Percentiles rank a stretch among this genome's conserved stretches.
phyloP scores from a whole-genome alignment of 2,797 vertebrate genomes.

The Botia almorhae region DNA sequence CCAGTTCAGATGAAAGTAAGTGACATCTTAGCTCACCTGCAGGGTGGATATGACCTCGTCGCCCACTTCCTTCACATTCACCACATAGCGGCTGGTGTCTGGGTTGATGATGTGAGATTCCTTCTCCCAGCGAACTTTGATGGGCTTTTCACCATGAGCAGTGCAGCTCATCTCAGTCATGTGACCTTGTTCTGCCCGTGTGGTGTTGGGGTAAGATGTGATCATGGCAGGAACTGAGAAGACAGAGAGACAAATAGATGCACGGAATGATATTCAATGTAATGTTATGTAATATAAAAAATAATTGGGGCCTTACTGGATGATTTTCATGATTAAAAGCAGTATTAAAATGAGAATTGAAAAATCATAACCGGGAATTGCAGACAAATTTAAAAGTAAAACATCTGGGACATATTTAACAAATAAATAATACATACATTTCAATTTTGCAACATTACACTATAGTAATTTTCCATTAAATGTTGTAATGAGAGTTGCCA shows the following conservation, averaged over 20 bases:
- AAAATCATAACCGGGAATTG: too few species aligned
- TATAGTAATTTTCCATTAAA: too few species aligned
- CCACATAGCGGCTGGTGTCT: conserved; percentile 94
- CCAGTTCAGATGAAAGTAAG: background rate
- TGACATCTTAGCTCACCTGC: conserved; percentile 78
- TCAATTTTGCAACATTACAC: too few species aligned
- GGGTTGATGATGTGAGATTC: conserved; percentile 98
- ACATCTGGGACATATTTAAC: too few species aligned
- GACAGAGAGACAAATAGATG: background rate
- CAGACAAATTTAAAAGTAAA: too few species aligned
- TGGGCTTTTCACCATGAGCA: conserved; percentile 96
- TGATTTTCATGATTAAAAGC: too few species aligned
- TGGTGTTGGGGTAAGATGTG: conserved; percentile 97
- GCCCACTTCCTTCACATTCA: conserved; percentile 92
- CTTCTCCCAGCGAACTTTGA: conserved; percentile 99
- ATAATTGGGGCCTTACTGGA: too few species aligned
- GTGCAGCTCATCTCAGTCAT: conserved; percentile 98
- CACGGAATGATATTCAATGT: background rate
- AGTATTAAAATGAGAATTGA: too few species aligned
- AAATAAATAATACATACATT: too few species aligned
- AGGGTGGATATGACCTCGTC: conserved; percentile 95
- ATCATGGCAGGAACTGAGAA: conserved; percentile 95
- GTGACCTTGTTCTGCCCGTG: conserved; percentile 94
- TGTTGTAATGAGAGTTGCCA: too few species aligned
- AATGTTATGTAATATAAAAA: too few species aligned